Percentiles rank a stretch among this genome's conserved stretches.
Evolutionary conservation across 1,140 invertebrate genomes (phyloP).

Genomic region (Cydia splendana): DNA sequence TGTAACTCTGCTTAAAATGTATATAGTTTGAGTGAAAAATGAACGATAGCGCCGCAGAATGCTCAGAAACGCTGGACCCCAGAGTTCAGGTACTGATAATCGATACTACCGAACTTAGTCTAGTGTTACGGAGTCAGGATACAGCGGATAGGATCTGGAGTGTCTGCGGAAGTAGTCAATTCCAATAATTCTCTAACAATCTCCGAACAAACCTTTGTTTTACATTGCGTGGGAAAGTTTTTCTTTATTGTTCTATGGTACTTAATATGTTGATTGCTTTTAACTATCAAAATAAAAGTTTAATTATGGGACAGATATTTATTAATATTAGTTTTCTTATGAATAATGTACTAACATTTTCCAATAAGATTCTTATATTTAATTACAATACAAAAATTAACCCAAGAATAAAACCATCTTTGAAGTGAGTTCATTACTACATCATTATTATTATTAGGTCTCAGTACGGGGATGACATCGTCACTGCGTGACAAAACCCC

Average conservation of each 20-base stretch:
- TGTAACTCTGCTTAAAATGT: conserved; percentile 62
- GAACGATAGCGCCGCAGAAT: conserved; percentile 74
- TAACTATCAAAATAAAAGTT: background rate
- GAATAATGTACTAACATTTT: background rate
- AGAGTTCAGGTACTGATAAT: conserved; percentile 81
- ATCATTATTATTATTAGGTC: no score
- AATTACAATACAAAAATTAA: no score
- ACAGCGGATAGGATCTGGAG: background rate
- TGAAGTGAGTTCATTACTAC: no score
- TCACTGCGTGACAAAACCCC: no score
- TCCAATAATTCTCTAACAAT: background rate
- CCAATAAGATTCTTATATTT: background rate
- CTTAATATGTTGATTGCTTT: background rate
- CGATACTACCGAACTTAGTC: conserved; percentile 59
- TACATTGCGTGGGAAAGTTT: background rate
- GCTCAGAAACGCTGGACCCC: conserved; percentile 80
- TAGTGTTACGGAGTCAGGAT: conserved; percentile 33
- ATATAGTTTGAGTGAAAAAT: conserved; percentile 66
- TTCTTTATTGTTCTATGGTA: background rate
- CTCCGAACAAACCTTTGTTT: background rate
- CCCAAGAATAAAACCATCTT: background rate
- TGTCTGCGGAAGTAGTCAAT: conserved; percentile 18
- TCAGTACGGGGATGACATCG: no score
- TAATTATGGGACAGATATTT: background rate
- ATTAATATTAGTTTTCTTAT: background rate